phyloP scores from a whole-genome alignment of 64 coral and sea anemone species.

The Catalaphyllia jardinei region DNA sequence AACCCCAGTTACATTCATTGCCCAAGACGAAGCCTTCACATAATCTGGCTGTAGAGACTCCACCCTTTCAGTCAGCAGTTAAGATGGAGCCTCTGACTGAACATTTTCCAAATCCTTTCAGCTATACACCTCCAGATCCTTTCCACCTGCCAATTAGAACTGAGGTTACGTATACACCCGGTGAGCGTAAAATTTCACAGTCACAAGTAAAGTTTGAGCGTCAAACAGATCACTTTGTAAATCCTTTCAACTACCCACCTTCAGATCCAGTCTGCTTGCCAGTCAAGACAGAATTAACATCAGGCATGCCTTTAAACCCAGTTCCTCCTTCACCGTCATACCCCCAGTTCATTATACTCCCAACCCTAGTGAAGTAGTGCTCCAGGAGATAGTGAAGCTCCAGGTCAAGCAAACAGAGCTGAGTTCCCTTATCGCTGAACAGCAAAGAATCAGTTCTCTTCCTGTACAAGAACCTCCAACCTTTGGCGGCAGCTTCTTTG shows the following conservation, averaged over 20 bases:
- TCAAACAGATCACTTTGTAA: too few species aligned
- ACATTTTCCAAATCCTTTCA: not conserved
- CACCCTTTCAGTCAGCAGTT: not conserved
- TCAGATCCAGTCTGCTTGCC: too few species aligned
- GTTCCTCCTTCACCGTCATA: not conserved
- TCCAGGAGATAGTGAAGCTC: not conserved
- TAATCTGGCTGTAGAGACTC: too few species aligned
- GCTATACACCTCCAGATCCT: not conserved
- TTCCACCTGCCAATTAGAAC: not conserved
- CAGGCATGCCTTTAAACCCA: not conserved
- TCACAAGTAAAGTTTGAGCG: too few species aligned
- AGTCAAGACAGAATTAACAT: too few species aligned
- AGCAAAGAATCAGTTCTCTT: conserved; percentile 22
- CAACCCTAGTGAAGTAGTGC: not conserved
- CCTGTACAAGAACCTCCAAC: too few species aligned
- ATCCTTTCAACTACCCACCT: not conserved
- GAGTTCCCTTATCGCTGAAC: conserved; percentile 22
- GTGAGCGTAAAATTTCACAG: too few species aligned
- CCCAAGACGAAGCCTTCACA: too few species aligned
- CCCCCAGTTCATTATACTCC: not conserved
- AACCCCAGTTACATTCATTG: too few species aligned
- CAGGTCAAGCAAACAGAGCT: conserved; percentile 37
- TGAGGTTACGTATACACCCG: not conserved
- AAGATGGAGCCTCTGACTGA: not conserved
- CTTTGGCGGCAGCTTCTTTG: conserved; percentile 27